Evolutionary conservation across 2,113 vertebrate species (phyloP).

Genomic region (Entomyzon cyanotis): DNA sequence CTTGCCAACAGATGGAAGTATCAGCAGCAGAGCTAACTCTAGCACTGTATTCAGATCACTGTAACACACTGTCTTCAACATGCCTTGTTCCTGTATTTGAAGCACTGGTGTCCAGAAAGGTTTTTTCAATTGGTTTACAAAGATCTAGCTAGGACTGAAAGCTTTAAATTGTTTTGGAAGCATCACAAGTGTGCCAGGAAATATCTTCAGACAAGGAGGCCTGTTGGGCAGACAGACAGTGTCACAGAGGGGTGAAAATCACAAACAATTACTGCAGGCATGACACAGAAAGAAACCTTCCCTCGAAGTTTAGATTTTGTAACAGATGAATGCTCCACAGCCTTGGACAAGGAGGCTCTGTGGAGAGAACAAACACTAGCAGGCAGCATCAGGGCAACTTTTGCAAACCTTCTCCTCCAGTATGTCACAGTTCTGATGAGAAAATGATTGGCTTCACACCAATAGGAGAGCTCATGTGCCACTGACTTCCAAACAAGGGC

Average conservation of each 20-base stretch:
- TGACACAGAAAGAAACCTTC: neutral
- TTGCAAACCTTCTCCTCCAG: neutral
- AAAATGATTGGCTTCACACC: neutral
- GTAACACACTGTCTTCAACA: neutral
- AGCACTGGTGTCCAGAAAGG: neutral
- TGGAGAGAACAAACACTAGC: neutral
- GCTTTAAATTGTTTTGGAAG: neutral
- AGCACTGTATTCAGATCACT: neutral
- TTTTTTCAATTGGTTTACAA: neutral
- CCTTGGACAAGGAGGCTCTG: neutral
- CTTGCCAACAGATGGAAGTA: neutral
- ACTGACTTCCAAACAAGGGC: neutral
- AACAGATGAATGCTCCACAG: neutral
- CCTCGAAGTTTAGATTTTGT: neutral
- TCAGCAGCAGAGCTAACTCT: neutral
- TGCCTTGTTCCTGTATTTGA: neutral
- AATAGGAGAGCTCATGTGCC: fast-evolving
- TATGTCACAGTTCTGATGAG: neutral
- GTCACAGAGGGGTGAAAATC: neutral
- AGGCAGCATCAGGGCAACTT: neutral
- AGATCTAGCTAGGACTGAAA: neutral
- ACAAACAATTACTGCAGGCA: neutral
- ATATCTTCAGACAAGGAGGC: neutral
- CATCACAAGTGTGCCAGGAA: neutral
- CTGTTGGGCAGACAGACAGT: neutral